Conservation (phyloP, 2,797 vertebrate species). For the Platyrinchus mystaceus region DNA sequence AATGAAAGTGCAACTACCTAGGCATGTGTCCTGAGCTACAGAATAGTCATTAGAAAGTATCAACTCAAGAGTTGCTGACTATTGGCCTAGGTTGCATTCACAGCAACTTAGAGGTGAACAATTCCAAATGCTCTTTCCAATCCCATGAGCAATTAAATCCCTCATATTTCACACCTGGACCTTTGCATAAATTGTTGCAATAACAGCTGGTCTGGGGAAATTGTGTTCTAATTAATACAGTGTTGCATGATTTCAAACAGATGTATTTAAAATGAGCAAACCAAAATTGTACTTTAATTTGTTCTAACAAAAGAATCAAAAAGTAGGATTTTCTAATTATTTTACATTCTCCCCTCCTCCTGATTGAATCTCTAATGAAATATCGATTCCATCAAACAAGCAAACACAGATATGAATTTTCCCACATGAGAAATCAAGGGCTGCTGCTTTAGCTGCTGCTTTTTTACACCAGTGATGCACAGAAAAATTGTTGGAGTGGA, state of each 20-base stretch:
- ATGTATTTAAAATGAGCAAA: constrained; percentile 26
- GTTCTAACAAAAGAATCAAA: not conserved
- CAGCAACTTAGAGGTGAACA: constrained; percentile 8
- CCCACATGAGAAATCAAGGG: too few relatives aligned
- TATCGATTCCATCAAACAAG: too few relatives aligned
- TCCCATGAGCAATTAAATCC: constrained; percentile 33
- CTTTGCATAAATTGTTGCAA: constrained; percentile 44
- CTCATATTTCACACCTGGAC: constrained; percentile 51
- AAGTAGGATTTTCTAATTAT: not conserved
- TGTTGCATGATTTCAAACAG: not conserved
- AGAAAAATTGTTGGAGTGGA: too few relatives aligned
- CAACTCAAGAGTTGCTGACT: not conserved
- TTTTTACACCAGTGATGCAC: too few relatives aligned
- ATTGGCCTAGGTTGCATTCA: not conserved
- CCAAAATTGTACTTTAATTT: not conserved
- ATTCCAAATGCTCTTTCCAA: constrained; percentile 20
- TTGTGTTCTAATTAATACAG: constrained; percentile 41
- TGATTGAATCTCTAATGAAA: not conserved
- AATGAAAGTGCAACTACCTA: not conserved
- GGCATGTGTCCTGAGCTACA: not conserved
- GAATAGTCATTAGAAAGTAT: not conserved
- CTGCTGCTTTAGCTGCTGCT: too few relatives aligned
- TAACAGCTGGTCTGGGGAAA: constrained; percentile 18
- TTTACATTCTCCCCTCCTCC: not conserved
- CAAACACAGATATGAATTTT: too few relatives aligned